Percentiles rank a stretch among this genome's conserved stretches.
These are phyloP conservation scores for Hylia prasina DNA, from an alignment of 2,113 vertebrate species.

Conservation along the genomic window DNA sequence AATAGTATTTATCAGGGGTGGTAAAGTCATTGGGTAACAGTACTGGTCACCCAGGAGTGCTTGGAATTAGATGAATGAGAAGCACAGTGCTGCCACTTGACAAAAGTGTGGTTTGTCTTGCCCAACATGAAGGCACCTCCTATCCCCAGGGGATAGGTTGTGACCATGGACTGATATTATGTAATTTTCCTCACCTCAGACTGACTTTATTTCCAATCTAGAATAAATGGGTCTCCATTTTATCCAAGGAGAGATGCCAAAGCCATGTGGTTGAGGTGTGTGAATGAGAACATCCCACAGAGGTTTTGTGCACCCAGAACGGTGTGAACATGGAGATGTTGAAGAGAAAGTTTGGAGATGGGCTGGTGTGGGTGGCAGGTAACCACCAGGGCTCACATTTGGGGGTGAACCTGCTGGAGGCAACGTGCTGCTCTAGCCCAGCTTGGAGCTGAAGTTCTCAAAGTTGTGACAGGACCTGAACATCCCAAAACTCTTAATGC, in stretches of 20 bases:
- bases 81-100: neutral
- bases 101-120: neutral
- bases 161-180: neutral
- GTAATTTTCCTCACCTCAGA: neutral
- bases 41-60: neutral
- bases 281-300: neutral
- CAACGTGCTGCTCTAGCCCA: neutral
- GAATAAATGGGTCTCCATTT: neutral
- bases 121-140: neutral
- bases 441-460: neutral
- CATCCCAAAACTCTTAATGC: neutral
- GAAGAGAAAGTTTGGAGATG: neutral
- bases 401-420: neutral
- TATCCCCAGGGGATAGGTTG: rapidly evolving
- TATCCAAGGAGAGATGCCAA: neutral
- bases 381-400: rapidly evolving
- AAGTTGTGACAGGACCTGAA: neutral
- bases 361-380: neutral
- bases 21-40: neutral
- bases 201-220: neutral
- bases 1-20: neutral
- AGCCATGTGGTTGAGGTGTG: neutral
- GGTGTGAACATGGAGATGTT: neutral
- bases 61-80: neutral
- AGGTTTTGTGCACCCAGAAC: neutral